Evolutionary conservation across 2,888 invertebrate species (phyloP), one percentile per base, ranked within the genome.

Genomic region (Busseola fusca): DNA sequence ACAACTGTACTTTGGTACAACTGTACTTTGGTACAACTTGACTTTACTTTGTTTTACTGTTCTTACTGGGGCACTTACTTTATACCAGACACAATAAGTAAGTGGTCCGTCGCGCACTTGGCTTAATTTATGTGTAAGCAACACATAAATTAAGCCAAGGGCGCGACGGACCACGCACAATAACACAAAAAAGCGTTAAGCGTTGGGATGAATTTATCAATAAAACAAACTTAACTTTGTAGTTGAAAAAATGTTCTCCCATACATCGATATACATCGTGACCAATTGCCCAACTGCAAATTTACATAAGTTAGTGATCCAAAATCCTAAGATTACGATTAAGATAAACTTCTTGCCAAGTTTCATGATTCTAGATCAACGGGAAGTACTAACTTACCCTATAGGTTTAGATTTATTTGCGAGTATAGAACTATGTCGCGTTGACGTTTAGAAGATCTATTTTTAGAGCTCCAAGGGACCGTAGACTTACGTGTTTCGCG

Each of bases 1-100:
- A 54, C 10, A 37, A 65, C 34, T 76, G 65, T 52, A 52, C 34
- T 42, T 2, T 9, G 27, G 9, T 16, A 54, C 10, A 37, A 65
- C 34, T 76, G 65, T 52, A 52, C 34, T 42, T 2, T 9, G 27
- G 9, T 16, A 54, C 10, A 37, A 65, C 34, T 76, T 75, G n/a
- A n/a, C n/a, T n/a, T n/a, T 27, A 37, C 34, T 34, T 34, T 34
- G 37, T 75, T 66, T 76, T 40, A 48, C 25, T 45, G 16, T 54
- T 54, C 52, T 45, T 37, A 18, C 37, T 37, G 3, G 18, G 40
- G 21, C 34, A 42, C 42, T 75, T 34, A 42, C 27, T 50, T 63
- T 48, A 37, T 48, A 25, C 18, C 25, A 66, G 21, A 18, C 0
- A 12, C 1, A 25, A 12, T 37, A 60, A 25, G 3, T 25, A 50